A percentile compares a stretch with the other conserved stretches of the same genome.
These are phyloP conservation scores for Adelosebastes latens DNA, from an alignment of 2,797 vertebrate genomes.

Conservation along the genomic window DNA sequence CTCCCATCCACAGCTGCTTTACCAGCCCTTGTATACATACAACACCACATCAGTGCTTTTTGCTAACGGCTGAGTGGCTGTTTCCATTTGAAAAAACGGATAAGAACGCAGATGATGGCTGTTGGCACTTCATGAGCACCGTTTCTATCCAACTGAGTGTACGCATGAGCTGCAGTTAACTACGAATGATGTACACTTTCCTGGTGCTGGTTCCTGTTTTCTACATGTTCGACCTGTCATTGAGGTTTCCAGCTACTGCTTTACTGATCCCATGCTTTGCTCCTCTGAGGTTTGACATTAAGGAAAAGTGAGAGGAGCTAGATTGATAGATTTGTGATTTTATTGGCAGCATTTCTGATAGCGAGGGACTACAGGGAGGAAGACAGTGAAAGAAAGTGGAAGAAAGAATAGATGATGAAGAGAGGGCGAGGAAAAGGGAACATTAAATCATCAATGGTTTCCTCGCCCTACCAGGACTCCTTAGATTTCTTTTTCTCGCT, in stretches of 20 bases:
- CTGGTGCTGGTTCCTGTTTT: constrained; percentile 4
- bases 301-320: neutral
- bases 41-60: no score
- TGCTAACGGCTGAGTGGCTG: no score
- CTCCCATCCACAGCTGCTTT: no score
- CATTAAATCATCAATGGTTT: constrained; percentile 9
- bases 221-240: neutral
- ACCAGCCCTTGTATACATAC: no score
- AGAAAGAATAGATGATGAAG: constrained; percentile 2
- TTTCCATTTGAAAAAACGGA: no score
- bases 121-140: neutral
- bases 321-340: constrained; percentile 49
- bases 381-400: neutral
- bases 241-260: neutral
- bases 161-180: neutral
- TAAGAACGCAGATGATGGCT: no score
- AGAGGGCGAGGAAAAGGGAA: neutral
- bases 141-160: neutral
- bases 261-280: neutral
- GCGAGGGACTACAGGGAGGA: neutral
- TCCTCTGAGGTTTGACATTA: constrained; percentile 1
- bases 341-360: constrained; percentile 19
- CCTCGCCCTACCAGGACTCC: neutral
- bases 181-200: neutral
- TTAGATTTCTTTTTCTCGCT: constrained; percentile 35